Evolutionary conservation across 2,113 vertebrate species (phyloP).

Genomic region (Parus major): DNA sequence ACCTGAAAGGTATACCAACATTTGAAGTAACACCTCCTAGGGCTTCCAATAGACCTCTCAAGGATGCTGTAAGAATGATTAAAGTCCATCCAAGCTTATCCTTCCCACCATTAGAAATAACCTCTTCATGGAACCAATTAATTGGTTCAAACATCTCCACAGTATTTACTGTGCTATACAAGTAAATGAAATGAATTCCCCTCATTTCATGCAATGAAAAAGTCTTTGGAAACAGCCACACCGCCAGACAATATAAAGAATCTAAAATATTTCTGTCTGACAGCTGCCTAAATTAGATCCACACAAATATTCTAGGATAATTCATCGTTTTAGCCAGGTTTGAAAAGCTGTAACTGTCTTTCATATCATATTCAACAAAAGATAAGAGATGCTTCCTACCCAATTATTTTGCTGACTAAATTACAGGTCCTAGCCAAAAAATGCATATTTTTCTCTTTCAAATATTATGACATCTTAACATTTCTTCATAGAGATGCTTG

Average conservation of each 20-base stretch:
- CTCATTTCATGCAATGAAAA: not conserved
- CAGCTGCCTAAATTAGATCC: slow-evolving; percentile 22
- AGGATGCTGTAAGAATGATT: not conserved
- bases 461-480: slow-evolving; percentile 40
- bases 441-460: not conserved
- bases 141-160: not conserved
- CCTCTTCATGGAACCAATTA: not conserved
- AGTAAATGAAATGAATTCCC: not conserved
- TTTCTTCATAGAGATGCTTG: not conserved
- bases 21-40: not conserved
- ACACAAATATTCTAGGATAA: slow-evolving; percentile 21
- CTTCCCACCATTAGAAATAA: not conserved
- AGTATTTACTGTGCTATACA: not conserved
- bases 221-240: not conserved
- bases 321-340: slow-evolving; percentile 23
- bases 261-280: not conserved
- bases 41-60: not conserved
- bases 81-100: not conserved
- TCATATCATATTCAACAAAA: slow-evolving; percentile 15
- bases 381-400: slow-evolving; percentile 7
- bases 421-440: slow-evolving; percentile 40
- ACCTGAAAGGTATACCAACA: not conserved
- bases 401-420: slow-evolving; percentile 44
- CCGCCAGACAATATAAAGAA: not conserved
- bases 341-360: slow-evolving; percentile 54